phyloP scores from a whole-genome alignment of 2,797 vertebrate genomes.

The Scolopax rusticola region DNA sequence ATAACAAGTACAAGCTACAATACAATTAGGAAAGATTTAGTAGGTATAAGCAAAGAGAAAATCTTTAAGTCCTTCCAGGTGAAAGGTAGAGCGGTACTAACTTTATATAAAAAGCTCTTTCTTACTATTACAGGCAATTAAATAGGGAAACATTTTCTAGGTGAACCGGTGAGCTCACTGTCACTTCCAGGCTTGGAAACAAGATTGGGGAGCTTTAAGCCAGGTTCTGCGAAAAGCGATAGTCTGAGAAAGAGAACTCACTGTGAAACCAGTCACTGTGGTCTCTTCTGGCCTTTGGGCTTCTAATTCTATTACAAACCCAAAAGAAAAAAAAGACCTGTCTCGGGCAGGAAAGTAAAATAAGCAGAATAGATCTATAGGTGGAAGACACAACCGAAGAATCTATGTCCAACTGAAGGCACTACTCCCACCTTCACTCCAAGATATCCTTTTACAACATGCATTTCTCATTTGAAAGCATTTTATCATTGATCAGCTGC shows the following conservation, averaged over 20 bases:
- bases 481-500: neutral
- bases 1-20: neutral
- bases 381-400: neutral
- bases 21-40: neutral
- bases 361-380: accelerated
- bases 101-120: neutral
- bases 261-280: too few relatives aligned
- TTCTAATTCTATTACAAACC: neutral
- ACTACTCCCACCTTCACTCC: neutral
- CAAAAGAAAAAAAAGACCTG: accelerated
- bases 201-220: neutral
- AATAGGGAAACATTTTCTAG: neutral
- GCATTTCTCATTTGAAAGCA: neutral
- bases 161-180: neutral
- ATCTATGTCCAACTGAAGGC: accelerated
- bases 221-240: neutral
- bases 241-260: neutral
- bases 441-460: neutral
- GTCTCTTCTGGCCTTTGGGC: neutral
- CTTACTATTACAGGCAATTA: neutral
- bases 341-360: neutral
- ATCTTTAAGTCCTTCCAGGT: neutral
- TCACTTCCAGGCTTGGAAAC: neutral
- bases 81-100: neutral
- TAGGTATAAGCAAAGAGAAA: neutral